These are phyloP conservation scores for Sprattus sprattus DNA, from an alignment of 2,113 vertebrate species.

Conservation along the genomic window DNA sequence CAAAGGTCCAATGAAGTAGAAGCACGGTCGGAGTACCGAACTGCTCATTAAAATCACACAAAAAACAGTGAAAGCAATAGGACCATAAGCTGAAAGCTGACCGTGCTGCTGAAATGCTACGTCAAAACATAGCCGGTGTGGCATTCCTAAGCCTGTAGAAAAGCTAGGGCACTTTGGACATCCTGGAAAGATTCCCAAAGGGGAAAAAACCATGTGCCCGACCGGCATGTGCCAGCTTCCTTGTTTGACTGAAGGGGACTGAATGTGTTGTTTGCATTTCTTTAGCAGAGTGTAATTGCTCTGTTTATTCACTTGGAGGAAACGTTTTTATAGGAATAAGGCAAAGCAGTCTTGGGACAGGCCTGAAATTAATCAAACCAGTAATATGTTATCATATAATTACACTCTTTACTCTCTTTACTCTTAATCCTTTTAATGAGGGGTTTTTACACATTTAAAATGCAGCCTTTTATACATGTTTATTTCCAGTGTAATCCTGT, in stretches of 20 bases:
- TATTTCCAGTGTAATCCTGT: constrained; percentile 27
- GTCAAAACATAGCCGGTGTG: not conserved
- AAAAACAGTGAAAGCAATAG: not conserved
- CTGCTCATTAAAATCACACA: not conserved
- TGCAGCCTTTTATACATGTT: constrained; percentile 18
- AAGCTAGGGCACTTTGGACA: not conserved
- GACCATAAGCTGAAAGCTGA: not conserved
- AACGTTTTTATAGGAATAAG: not conserved
- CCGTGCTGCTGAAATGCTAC: not conserved
- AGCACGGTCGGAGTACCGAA: not conserved
- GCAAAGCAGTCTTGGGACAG: not conserved
- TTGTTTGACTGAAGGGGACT: not conserved
- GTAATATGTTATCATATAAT: no score
- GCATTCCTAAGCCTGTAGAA: not conserved
- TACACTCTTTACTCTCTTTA: not conserved
- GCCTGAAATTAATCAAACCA: not conserved
- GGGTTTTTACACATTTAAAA: not conserved
- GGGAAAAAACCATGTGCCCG: not conserved
- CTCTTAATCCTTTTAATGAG: no score
- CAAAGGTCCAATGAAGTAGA: not conserved
- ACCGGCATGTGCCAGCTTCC: not conserved
- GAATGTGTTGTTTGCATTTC: not conserved
- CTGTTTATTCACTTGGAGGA: not conserved
- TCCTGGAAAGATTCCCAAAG: not conserved
- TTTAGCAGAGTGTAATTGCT: not conserved